Evolutionary conservation across 2,113 vertebrate species (phyloP).

Genomic region (Pristiophorus japonicus): DNA sequence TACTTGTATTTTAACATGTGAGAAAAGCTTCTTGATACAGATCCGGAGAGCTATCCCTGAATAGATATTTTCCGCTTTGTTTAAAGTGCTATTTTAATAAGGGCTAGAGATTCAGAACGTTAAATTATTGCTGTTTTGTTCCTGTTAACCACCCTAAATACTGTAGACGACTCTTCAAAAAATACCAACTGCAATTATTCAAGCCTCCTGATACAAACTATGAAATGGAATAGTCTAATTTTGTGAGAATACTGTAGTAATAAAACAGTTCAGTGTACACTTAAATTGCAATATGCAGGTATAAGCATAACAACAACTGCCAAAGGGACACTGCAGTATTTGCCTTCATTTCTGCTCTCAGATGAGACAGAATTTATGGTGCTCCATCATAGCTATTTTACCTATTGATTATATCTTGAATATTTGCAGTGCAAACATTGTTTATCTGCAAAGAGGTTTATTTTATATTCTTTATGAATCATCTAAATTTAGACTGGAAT

Average conservation of each 20-base stretch:
- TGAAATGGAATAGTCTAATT: background rate
- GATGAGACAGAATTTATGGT: conserved; percentile 21
- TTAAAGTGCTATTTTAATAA: conserved; percentile 35
- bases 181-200: conserved; percentile 3
- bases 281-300: background rate
- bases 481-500: conserved; percentile 7
- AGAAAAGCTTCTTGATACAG: background rate
- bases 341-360: conserved; percentile 10
- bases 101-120: background rate
- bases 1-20: conserved; percentile 13
- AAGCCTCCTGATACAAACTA: background rate
- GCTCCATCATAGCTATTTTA: background rate
- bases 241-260: background rate
- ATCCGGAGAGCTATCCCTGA: background rate
- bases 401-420: background rate
- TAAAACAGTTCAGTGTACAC: background rate
- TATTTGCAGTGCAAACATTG: background rate
- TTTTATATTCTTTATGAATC: conserved; percentile 9
- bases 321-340: background rate
- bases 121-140: background rate
- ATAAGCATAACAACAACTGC: background rate
- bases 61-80: background rate
- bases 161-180: background rate
- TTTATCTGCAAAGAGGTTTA: background rate
- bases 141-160: background rate